Base-by-base conservation (phyloP, 2,113 vertebrate genomes). In the Sapayoa aenigma region DNA sequence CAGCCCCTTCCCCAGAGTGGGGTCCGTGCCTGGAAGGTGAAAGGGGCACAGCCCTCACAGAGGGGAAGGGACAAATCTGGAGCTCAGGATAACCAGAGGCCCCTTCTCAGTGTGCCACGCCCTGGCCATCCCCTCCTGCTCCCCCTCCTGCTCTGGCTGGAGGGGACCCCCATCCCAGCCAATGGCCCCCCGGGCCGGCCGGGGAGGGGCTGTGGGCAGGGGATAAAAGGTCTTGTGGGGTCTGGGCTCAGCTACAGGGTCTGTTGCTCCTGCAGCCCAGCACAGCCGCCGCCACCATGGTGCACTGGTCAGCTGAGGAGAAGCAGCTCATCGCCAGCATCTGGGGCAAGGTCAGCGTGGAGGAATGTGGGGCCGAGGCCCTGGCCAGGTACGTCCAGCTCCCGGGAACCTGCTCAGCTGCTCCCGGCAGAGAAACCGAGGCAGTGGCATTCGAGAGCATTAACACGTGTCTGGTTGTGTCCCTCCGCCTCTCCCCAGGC, bases 331-430 rank as follows among this genome's bases (percentile, higher is more conserved):
- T 98, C 24, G 1, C 5, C 2, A 0, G 3, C 49, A 0, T 94
- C 17, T 97, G 96, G 97, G 0, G 4, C 79, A 97, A 97, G 72
- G 94, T 97, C 69, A 66, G 96, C 0, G 49, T 93, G 31, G 83
- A 89, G 0, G 22, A 46, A 5, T 3, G 91, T 4, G 98, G 98
- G 6, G 96, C 15, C 2, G 96, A 98, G 22, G 35, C 96, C 68
- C 94, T 98, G 77, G 68, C 39, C 94, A 95, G 95, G 98, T 98
- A 81, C n/a, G 95, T 62, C 37, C 30, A 31, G 6, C 12, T 55
- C 27, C 52, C 0, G 4, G n/a, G n/a, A 6, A 8, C 12, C 25
- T 8, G 39, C 63, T 19, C 9, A 4, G 44, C 56, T 31, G 13
- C 33, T 30, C 28, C 14, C 14, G 19, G 5, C 16, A 20, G 44